A percentile compares a stretch with the other conserved stretches of the same genome.
phyloP scores from a whole-genome alignment of 2,797 vertebrate species.

The Rhodeus uyekii region DNA sequence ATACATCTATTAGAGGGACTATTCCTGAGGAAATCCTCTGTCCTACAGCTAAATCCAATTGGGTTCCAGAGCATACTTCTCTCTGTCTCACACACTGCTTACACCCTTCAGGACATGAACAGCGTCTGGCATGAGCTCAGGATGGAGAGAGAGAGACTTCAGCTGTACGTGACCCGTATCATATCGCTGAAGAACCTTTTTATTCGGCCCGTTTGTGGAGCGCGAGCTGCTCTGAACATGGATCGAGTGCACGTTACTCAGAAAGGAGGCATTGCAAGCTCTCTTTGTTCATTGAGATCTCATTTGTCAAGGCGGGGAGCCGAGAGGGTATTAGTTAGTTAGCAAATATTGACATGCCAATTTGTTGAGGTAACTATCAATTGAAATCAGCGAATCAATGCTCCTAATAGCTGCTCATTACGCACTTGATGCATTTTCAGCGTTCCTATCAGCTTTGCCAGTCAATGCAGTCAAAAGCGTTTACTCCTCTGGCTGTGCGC shows the following conservation, averaged over 20 bases:
- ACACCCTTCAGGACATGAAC: slow-evolving; percentile 63
- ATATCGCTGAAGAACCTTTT: slow-evolving; percentile 2
- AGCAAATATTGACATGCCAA: slow-evolving; percentile 89
- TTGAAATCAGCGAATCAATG: slow-evolving; percentile 96
- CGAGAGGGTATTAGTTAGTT: slow-evolving; percentile 84
- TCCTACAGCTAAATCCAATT: neutral
- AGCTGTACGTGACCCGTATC: slow-evolving; percentile 29
- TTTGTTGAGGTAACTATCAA: slow-evolving; percentile 92
- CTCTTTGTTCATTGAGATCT: slow-evolving; percentile 77
- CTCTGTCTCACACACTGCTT: neutral
- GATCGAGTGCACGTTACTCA: slow-evolving; percentile 3
- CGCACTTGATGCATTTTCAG: slow-evolving; percentile 88
- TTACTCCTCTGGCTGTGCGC: slow-evolving; percentile 65
- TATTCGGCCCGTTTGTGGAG: slow-evolving; percentile 11
- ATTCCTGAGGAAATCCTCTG: neutral
- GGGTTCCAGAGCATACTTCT: neutral
- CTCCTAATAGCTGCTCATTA: slow-evolving; percentile 95
- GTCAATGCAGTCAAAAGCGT: slow-evolving; percentile 89
- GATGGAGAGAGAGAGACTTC: neutral
- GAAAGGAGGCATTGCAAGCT: neutral
- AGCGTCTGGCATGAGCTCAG: slow-evolving; percentile 73
- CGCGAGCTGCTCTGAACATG: slow-evolving; percentile 4
- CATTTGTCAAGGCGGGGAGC: slow-evolving; percentile 82
- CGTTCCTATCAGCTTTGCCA: slow-evolving; percentile 76
- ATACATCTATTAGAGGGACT: neutral